Base-by-base conservation (phyloP, 2,888 invertebrate genomes). In the Acronicta aceris region DNA sequence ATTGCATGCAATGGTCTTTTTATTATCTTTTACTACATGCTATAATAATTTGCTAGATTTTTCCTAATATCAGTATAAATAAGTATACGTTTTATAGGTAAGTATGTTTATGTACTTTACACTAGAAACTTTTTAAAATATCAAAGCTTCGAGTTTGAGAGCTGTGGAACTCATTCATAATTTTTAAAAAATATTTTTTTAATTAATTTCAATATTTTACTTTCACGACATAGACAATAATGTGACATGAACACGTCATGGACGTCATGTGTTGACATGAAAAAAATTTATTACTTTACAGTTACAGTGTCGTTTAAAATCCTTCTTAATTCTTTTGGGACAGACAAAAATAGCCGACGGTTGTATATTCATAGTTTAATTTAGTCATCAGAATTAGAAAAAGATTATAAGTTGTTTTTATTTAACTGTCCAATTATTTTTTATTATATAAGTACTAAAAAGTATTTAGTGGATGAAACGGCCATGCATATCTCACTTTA, bases 321-420 rank as follows among this genome's bases (percentile, higher is more conserved):
- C 30, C 53, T 65, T 56, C 40, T 47, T 43, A 53, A 51, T 58
- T 15, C 12, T 48, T 43, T 21, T 52, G 55, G 63, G 36, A 9
- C 25, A 25, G 65, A 65, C 65, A 64, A 21, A 70, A 59, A 70
- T 70, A 68, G 53, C 36, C n/a, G 21, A 21, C 40, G 46, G 30
- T 43, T 2, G 10, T 38, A 53, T 64, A 65, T 15, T 55, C 9
- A 41, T 64, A 40, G 42, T 17, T 43, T 17, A 56, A 40, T 50
- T 49, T 41, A 15, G 21, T 21, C 21, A 13, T 10, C 2, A n/a
- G 38, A n/a, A n/a, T n/a, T 38, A 38, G 38, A n/a, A 38, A 38
- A n/a, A n/a, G 7, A 7, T n/a, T 38, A 2, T 6, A n/a, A 1
- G 6, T 38, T 38, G 6, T 38, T n/a, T 38, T 38, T 38, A 13